Evolutionary conservation across 2,888 invertebrate species (phyloP), one percentile per base, ranked within the genome.

Genomic region (Polietes domitor): DNA sequence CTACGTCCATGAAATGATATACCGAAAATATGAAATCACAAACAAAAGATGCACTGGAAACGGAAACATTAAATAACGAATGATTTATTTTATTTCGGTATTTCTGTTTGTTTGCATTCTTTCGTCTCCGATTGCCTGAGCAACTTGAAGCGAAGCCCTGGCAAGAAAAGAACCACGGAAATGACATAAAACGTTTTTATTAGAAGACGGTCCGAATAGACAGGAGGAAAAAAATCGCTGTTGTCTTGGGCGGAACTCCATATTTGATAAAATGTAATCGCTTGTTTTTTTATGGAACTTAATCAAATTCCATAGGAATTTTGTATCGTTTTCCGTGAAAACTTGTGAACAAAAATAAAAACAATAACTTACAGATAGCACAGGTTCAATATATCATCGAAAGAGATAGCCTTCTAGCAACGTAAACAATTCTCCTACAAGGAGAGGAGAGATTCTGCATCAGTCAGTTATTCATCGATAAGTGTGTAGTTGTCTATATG

Each of bases 21-120:
- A 50, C 3, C 50, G 50, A 50, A 50, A 19, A 19, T 50, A 50
- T 50, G 15, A 50, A 50, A 50, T 17, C 6, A n/a, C 61, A 61
- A 32, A 61, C 61, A 61, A 17, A 32, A n/a, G 55, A 19, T 24
- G 24, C 55, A 24, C 12, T 28, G 9, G 5, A 17, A 61, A 61
- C 61, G 61, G 28, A 32, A 61, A 21, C 28, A 15, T 32, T 61
- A 61, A 61, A 61, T n/a, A 61, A 61, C 32, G 32, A 61, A 61
- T 26, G 15, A 32, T 61, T 61, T 15, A 28, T 61, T 61, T 61
- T 28, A 28, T 28, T 61, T 61, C 32, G 61, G 15, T 26, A 28
- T 32, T 17, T 37, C 17, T 28, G 55, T 55, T 55, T 53, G 19
- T 19, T 53, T 53, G 53, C 26, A 6, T 6, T 17, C 5, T 15